Evolutionary conservation across 1,140 invertebrate genomes (phyloP).

Genomic region (Lordiphosa mommai): DNA sequence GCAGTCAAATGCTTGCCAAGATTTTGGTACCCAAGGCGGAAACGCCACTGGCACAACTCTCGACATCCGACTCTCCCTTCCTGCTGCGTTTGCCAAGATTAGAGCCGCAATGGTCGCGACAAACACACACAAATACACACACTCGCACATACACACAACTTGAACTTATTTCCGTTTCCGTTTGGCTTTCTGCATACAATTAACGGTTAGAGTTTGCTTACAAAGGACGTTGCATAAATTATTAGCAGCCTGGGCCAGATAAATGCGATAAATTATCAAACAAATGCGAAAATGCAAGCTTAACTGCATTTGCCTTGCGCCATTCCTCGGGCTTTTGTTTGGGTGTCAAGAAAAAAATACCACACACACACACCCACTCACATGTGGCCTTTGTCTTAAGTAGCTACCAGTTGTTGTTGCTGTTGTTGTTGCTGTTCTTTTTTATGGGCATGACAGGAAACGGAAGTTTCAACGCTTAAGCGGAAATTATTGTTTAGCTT

Average conservation of each 20-base stretch:
- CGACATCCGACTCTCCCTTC: slow-evolving; percentile 26
- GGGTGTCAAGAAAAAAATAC: slow-evolving; percentile 51
- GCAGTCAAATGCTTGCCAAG: slow-evolving; percentile 32
- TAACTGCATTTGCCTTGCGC: slow-evolving; percentile 36
- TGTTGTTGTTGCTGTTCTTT: slow-evolving; percentile 29
- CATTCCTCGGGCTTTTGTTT: slow-evolving; percentile 34
- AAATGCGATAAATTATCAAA: slow-evolving; percentile 71
- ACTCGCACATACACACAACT: slow-evolving; percentile 36
- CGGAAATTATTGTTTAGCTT: slow-evolving; percentile 75
- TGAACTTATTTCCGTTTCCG: slow-evolving; percentile 72
- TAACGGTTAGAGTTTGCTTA: slow-evolving; percentile 41
- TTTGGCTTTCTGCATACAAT: slow-evolving; percentile 64
- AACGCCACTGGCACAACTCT: slow-evolving; percentile 46
- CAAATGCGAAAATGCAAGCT: slow-evolving; percentile 50
- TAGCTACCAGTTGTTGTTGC: slow-evolving; percentile 30
- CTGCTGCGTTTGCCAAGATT: slow-evolving; percentile 62
- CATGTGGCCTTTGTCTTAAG: slow-evolving; percentile 56
- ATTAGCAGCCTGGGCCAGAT: slow-evolving; percentile 56
- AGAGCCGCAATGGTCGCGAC: slow-evolving; percentile 44
- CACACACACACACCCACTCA: slow-evolving; percentile 14
- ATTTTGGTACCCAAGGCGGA: slow-evolving; percentile 40
- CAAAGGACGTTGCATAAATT: slow-evolving; percentile 73
- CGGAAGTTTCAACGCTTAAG: slow-evolving; percentile 69
- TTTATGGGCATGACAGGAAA: slow-evolving; percentile 62
- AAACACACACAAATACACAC: slow-evolving; percentile 22